Base-by-base conservation (phyloP, 30 jellyfish, hydroid and myxozoan genomes). In the Nemopilema nomurai region DNA sequence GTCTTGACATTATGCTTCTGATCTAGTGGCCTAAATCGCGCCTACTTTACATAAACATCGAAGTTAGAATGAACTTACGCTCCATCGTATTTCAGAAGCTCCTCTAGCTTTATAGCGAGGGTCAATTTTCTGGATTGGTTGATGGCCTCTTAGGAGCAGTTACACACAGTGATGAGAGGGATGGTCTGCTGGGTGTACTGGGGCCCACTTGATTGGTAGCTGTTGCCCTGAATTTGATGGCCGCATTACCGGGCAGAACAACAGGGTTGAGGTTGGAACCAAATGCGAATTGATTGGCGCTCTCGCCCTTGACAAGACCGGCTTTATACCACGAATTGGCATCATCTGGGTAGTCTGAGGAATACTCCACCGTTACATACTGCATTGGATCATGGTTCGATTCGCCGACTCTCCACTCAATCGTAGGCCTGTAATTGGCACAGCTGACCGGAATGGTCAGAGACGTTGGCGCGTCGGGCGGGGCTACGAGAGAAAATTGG, bases 401-500 rank as follows among this genome's bases (percentile, higher is more conserved):
- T 62, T 91, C 96, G 51, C 93, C 96, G 6, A 85, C 83, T 16
- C 77, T 81, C 98, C 98, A 92, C 20, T 68, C 69, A 16, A 92
- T 52, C 18, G 33, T 33, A 3, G 97, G 91, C 23, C 49, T 72
- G 76, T 0, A 85, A 30, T 80, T 49, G 19, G 28, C 7, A 83
- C 98, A 93, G 52, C 52, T 26, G 25, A 57, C 78, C 1, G 63
- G 17, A 25, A 82, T 64, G 1, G 3, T 69, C 51, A 93, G 4
- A 27, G 85, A 80, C 23, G 96, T 80, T 22, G 98, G 98, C 3
- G 97, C 86, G 21, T 93, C 97, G 0, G 98, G 98, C 0, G 94
- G 91, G 22, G 96, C 96, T 87, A 51, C 1, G 68, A 76, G 0
- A 53, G 19, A 50, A 82, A 0, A n/a, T n/a, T n/a, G n/a, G n/a